Evolutionary conservation across 2,113 vertebrate species (phyloP).

Genomic region (Climacteris rufus): DNA sequence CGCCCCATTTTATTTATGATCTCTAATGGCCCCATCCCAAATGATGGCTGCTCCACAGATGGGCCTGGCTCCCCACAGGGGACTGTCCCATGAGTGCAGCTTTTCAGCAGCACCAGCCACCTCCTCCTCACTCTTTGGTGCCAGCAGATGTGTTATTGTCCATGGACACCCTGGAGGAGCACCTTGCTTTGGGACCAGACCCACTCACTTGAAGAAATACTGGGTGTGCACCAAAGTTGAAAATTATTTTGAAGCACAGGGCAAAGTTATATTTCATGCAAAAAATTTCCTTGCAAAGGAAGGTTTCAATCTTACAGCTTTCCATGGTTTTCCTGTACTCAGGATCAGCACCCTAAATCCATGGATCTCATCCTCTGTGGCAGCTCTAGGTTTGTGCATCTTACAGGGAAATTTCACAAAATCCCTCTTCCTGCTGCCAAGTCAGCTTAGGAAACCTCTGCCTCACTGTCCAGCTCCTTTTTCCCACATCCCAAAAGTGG

Average conservation of each 20-base stretch:
- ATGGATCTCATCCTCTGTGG: background rate
- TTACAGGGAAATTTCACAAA: background rate
- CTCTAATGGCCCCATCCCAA: slow-evolving; percentile 37
- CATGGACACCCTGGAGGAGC: background rate
- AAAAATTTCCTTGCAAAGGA: background rate
- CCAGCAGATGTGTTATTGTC: background rate
- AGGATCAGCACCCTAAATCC: background rate
- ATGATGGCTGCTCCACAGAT: slow-evolving; percentile 17
- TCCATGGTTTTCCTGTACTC: background rate
- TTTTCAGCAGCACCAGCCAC: background rate
- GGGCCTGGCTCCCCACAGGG: background rate
- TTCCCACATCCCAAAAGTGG: background rate
- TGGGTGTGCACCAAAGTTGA: background rate
- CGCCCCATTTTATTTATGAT: slow-evolving; percentile 49
- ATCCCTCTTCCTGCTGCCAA: background rate
- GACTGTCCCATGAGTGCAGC: background rate
- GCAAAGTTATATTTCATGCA: background rate
- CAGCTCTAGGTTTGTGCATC: too few relatives aligned
- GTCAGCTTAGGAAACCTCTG: background rate
- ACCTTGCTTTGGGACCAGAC: background rate
- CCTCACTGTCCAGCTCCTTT: background rate
- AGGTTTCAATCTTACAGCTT: background rate
- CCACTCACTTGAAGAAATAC: background rate
- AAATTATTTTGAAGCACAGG: background rate
- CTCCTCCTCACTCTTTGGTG: background rate